Percentiles rank a stretch among this genome's conserved stretches.
These are phyloP conservation scores for Eidolon dupreanum DNA, from an alignment of 2,797 vertebrate species.

Conservation along the genomic window DNA sequence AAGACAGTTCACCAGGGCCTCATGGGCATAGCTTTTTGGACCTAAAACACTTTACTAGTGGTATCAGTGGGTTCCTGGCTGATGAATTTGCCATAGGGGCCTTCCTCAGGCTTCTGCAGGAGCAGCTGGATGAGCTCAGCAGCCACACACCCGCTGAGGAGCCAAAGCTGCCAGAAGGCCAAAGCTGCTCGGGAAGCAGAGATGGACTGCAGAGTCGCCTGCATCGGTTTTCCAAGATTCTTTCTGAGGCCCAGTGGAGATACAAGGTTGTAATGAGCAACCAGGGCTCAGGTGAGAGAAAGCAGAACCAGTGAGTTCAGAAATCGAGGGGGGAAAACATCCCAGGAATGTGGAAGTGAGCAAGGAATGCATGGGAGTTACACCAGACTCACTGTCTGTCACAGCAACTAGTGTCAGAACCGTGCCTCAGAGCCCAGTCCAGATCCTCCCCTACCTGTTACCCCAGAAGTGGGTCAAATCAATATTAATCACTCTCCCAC, in stretches of 20 bases:
- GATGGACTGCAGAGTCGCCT: conserved; percentile 89
- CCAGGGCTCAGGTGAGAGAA: conserved; percentile 85
- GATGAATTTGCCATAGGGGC: conserved; percentile 90
- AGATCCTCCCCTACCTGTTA: background rate
- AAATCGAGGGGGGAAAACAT: background rate
- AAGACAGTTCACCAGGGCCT: conserved; percentile 53
- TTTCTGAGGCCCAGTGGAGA: conserved; percentile 97
- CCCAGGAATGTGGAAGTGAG: background rate
- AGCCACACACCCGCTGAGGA: conserved; percentile 81
- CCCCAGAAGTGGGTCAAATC: background rate
- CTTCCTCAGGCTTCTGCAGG: conserved; percentile 93
- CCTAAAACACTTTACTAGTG: conserved; percentile 89
- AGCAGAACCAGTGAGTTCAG: background rate
- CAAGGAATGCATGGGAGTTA: background rate
- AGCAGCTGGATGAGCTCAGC: conserved; percentile 90
- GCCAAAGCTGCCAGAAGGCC: conserved; percentile 85
- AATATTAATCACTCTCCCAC: background rate
- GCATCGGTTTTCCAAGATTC: conserved; percentile 92
- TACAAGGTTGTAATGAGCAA: conserved; percentile 95
- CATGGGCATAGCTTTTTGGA: conserved; percentile 83
- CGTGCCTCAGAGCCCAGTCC: background rate
- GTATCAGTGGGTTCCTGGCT: conserved; percentile 91
- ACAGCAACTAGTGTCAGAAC: background rate
- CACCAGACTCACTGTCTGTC: background rate
- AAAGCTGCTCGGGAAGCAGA: conserved; percentile 88